Base-by-base conservation (phyloP, 2,113 vertebrate species). In the Callaeas wilsoni region DNA sequence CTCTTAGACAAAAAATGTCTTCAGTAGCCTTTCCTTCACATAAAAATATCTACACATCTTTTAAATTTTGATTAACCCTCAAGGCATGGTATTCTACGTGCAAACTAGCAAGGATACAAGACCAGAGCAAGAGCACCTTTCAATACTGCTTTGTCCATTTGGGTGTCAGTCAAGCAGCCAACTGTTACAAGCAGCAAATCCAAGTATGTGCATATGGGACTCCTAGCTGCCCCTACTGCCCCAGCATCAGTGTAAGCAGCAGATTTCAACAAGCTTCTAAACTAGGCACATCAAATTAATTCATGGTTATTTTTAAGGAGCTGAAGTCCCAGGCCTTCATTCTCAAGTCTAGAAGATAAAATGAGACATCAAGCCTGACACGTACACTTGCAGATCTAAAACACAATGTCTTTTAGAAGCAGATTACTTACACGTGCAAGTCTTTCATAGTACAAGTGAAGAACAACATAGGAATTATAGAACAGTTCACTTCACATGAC, bases 361-460 rank as follows among this genome's bases (percentile, higher is more conserved):
- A 41, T 57, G 42, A 59, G 42, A 57, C 11, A 29, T 35, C 30
- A 89, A 44, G 41, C 4, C 30, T 33, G 41, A 63, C 14, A 42
- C 0, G 1, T 6, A 41, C 10, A 41, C 22, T 29, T 49, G 29
- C 16, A n/a, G 46, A 67, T 46, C 13, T 82, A 52, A 79, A 93
- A 41, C 32, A 52, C 8, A 44, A 4, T 37, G 39, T n/a, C 16
- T 89, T 81, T 75, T 39, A 70, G 41, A 89, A 91, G 37, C 10
- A 62, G 18, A 27, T 52, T 49, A 65, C 20, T 84, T 87, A 25
- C 12, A 37, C 3, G 2, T 37, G 16, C 5, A 69, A 22, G 6
- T 14, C 79, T 70, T 90, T 91, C 69, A 64, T 44, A 62, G 83
- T 35, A 76, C 12, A 73, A 92, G 14, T 41, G 18, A 94, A 65